phyloP scores from a whole-genome alignment of 2,113 vertebrate genomes.

The Nesogale talazaci region DNA sequence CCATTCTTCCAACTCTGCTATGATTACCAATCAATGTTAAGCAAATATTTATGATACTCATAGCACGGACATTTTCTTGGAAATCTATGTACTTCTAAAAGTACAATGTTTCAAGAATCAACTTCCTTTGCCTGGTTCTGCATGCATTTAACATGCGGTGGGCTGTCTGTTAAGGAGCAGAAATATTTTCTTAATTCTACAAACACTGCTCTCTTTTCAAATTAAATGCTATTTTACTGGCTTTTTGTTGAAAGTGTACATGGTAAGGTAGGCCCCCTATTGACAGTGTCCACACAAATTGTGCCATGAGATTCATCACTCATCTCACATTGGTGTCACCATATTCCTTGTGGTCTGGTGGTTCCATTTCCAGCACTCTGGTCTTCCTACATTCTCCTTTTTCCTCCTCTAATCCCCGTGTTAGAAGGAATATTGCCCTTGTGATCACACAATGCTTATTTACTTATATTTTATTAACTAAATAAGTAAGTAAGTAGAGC shows the following conservation, averaged over 20 bases:
- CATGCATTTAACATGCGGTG: neutral
- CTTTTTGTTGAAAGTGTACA: neutral
- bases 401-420: neutral
- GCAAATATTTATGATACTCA: neutral
- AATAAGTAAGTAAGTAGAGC: no score
- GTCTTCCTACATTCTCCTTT: neutral
- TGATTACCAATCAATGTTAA: neutral
- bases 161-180: conserved; percentile 34
- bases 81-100: no score
- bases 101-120: neutral
- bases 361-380: neutral
- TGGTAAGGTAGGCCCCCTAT: neutral
- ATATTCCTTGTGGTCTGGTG: neutral
- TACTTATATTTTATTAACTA: no score
- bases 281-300: neutral
- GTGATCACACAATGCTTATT: neutral
- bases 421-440: neutral
- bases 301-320: neutral
- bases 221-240: neutral
- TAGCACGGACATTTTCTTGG: neutral
- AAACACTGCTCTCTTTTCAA: neutral
- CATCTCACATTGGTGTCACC: neutral
- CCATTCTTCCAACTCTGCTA: fast-evolving
- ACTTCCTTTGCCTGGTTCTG: conserved; percentile 33
- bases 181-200: conserved; percentile 53